These are phyloP conservation scores for Cactoblastis cactorum DNA, from an alignment of 2,888 invertebrate genomes.

Conservation along the genomic window DNA sequence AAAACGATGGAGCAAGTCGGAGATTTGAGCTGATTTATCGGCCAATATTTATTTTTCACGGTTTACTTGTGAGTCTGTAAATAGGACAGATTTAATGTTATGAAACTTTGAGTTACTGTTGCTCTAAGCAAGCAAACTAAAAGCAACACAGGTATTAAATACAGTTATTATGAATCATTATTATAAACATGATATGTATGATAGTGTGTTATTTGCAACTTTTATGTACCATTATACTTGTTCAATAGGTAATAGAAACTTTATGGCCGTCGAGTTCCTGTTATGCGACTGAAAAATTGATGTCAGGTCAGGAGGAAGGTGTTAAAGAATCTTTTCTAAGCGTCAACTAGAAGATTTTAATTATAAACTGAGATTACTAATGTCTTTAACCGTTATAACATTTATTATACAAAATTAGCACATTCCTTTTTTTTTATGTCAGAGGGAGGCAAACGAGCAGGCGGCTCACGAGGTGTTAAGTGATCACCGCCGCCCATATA, in stretches of 20 bases:
- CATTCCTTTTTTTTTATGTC: background rate
- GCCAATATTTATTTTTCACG: constrained; percentile 74
- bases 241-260: constrained; percentile 53
- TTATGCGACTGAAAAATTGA: constrained; percentile 39
- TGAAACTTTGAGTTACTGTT: constrained; percentile 41
- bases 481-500: too few relatives aligned
- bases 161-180: constrained; percentile 28
- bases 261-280: constrained; percentile 56
- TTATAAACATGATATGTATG: constrained; percentile 37
- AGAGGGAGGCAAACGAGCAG: too few relatives aligned
- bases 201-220: constrained; percentile 39
- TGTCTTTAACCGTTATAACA: too few relatives aligned
- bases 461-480: too few relatives aligned
- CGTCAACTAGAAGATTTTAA: background rate
- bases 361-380: background rate
- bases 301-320: constrained; percentile 45
- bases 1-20: constrained; percentile 61
- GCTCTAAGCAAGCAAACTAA: constrained; percentile 33
- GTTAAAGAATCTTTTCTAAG: constrained; percentile 27
- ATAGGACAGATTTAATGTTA: constrained; percentile 53
- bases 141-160: constrained; percentile 26
- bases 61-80: constrained; percentile 55
- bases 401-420: background rate
- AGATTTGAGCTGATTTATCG: constrained; percentile 71
- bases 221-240: constrained; percentile 45